phyloP scores from a whole-genome alignment of 2,113 vertebrate species.

The Ammodytes dubius region DNA sequence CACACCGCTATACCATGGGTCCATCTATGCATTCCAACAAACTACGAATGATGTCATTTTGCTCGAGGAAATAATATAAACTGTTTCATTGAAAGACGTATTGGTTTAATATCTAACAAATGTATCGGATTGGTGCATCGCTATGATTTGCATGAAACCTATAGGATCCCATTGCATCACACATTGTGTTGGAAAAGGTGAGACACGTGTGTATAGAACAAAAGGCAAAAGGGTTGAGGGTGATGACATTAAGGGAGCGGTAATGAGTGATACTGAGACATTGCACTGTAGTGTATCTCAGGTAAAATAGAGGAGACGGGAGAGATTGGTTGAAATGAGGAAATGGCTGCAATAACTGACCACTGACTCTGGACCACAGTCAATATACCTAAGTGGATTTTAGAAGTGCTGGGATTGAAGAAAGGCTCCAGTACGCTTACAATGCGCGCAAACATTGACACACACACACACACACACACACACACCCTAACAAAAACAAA shows the following conservation, averaged over 20 bases:
- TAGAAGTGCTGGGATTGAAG: slow-evolving; percentile 58
- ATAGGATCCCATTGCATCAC: background rate
- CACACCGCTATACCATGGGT: background rate
- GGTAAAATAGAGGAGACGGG: slow-evolving; percentile 55
- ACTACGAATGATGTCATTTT: background rate
- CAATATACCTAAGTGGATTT: slow-evolving; percentile 84
- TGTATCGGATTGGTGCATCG: background rate
- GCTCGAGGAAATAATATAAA: background rate
- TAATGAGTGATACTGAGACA: slow-evolving; percentile 54
- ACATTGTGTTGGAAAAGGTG: slow-evolving; percentile 5
- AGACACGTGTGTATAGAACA: background rate
- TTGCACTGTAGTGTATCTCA: slow-evolving; percentile 23
- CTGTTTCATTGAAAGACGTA: background rate
- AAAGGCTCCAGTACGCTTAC: slow-evolving; percentile 64
- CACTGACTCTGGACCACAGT: slow-evolving; percentile 81
- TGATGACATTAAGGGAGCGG: slow-evolving; percentile 45
- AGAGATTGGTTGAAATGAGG: slow-evolving; percentile 65
- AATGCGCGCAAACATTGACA: slow-evolving; percentile 40
- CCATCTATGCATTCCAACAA: background rate
- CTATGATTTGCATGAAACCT: background rate
- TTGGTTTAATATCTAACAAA: background rate
- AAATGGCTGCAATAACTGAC: slow-evolving; percentile 82
- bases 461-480: slow-evolving; percentile 42
- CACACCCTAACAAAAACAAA: slow-evolving; percentile 64
- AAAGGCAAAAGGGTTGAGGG: slow-evolving; percentile 1